Conservation (phyloP, 2,113 vertebrate genomes). For the Daphoenositta chrysoptera region DNA sequence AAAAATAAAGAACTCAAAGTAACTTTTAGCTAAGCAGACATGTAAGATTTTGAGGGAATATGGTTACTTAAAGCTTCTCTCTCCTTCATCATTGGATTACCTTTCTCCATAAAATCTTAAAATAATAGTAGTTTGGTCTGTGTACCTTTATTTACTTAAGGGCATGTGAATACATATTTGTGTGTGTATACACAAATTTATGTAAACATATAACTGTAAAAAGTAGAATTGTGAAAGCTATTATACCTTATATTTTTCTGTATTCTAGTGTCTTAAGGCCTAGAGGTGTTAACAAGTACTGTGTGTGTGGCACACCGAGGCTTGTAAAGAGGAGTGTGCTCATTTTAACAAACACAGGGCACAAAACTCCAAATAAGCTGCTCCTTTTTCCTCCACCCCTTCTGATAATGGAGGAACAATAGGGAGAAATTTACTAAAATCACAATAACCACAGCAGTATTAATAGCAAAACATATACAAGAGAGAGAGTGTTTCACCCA, state of each 20-base stretch:
- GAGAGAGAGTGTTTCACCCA: neutral
- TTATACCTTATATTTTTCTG: neutral
- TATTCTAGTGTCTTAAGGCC: neutral
- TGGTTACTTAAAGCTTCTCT: neutral
- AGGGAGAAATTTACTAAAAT: neutral
- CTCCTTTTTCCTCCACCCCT: neutral
- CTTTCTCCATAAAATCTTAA: neutral
- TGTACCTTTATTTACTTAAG: neutral
- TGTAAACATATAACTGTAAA: neutral
- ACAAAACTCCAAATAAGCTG: neutral
- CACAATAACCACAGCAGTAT: neutral
- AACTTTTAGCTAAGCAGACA: neutral
- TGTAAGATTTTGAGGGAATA: neutral
- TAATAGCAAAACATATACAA: fast-evolving
- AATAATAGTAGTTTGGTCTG: neutral
- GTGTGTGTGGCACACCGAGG: neutral
- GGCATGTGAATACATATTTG: neutral
- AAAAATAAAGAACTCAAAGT: neutral
- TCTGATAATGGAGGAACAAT: neutral
- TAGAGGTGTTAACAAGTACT: neutral
- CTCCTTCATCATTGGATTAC: neutral
- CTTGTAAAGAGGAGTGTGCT: neutral
- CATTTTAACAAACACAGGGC: neutral
- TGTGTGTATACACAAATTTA: neutral
- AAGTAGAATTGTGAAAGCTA: neutral